Evolutionary conservation across 2,113 vertebrate species (phyloP).

Genomic region (Nerophis lumbriciformis): DNA sequence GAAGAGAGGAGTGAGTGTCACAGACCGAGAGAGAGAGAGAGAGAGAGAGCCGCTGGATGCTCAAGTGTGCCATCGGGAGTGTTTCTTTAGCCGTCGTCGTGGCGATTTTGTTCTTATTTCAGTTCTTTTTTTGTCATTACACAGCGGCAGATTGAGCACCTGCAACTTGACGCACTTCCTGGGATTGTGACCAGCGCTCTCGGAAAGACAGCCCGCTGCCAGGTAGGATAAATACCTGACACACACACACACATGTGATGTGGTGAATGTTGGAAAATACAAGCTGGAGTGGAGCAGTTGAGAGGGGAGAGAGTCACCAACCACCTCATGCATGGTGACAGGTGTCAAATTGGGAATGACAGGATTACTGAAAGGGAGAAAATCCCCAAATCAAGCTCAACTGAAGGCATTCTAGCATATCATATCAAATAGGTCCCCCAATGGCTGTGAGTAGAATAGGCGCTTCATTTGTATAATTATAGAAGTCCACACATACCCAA

Average conservation of each 20-base stretch:
- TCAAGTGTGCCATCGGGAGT: constrained; percentile 59
- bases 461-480: no score
- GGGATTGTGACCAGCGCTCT: constrained; percentile 47
- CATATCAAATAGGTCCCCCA: background rate
- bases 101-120: constrained; percentile 25
- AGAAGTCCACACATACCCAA: no score
- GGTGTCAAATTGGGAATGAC: constrained; percentile 32
- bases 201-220: constrained; percentile 45
- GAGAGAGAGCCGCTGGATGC: constrained; percentile 48
- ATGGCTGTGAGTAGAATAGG: background rate
- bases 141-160: constrained; percentile 40
- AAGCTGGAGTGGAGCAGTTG: background rate
- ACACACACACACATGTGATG: background rate
- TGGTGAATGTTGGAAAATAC: background rate
- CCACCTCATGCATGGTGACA: constrained; percentile 27
- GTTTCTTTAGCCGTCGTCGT: constrained; percentile 35
- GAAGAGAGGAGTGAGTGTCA: constrained; percentile 61
- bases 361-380: constrained; percentile 3
- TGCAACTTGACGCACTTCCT: constrained; percentile 17
- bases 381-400: background rate
- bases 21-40: constrained; percentile 53
- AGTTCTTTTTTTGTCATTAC: constrained; percentile 17
- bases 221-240: constrained; percentile 47
- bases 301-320: background rate
- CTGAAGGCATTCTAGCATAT: background rate